Percentiles rank a stretch among this genome's conserved stretches.
These are phyloP conservation scores for Phoebastria nigripes DNA, from an alignment of 2,797 vertebrate species.

Conservation along the genomic window DNA sequence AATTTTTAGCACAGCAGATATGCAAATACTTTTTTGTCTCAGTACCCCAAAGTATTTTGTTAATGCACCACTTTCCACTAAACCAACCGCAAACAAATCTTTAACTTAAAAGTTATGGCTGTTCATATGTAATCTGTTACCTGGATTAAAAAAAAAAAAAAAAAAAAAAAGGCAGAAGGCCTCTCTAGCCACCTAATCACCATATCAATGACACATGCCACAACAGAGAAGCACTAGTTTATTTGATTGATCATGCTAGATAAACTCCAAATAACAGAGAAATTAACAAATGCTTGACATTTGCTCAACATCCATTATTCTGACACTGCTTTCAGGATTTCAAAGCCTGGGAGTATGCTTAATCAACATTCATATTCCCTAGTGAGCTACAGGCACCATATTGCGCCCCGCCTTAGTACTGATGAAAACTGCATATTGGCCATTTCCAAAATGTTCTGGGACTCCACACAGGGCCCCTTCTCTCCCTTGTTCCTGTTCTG, in stretches of 20 bases:
- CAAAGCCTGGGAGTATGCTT: constrained; percentile 99
- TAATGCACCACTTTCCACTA: constrained; percentile 58
- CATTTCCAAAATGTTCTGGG: constrained; percentile 94
- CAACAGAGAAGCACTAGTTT: constrained; percentile 89
- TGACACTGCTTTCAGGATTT: constrained; percentile 99
- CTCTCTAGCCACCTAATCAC: constrained; percentile 92
- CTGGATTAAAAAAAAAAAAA: constrained; percentile 65
- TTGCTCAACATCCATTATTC: constrained; percentile 99
- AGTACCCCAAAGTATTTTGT: constrained; percentile 21
- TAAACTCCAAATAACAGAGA: constrained; percentile 99
- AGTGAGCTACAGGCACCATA: constrained; percentile 94
- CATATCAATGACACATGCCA: constrained; percentile 99
- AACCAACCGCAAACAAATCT: constrained; percentile 64
- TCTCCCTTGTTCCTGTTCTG: constrained; percentile 80
- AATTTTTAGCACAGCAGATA: neutral
- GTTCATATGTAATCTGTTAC: constrained; percentile 72
- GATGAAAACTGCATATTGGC: constrained; percentile 99
- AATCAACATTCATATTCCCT: constrained; percentile 99
- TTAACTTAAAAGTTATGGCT: constrained; percentile 54
- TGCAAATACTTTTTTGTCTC: neutral
- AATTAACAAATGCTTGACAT: constrained; percentile 99
- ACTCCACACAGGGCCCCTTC: constrained; percentile 82
- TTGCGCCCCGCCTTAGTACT: constrained; percentile 95
- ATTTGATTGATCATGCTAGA: constrained; percentile 94
- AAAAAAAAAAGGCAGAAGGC: constrained; percentile 78